phyloP scores from a whole-genome alignment of 2,113 vertebrate genomes.

The Tympanuchus pallidicinctus region DNA sequence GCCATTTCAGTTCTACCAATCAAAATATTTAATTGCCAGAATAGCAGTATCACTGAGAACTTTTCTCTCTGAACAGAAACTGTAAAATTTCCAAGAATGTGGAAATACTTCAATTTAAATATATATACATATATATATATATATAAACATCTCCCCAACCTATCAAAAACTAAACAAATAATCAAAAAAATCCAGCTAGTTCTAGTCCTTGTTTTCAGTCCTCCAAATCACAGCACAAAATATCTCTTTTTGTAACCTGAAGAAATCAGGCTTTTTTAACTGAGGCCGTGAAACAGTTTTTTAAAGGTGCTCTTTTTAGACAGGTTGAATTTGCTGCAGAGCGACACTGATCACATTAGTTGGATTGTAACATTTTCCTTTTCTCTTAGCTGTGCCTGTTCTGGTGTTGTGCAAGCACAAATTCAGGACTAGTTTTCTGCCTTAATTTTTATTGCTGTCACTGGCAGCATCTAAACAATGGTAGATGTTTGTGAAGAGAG shows the following conservation, averaged over 20 bases:
- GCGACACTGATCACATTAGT: neutral
- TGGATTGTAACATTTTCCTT: neutral
- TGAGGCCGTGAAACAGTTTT: neutral
- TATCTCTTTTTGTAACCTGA: neutral
- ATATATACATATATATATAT: too few relatives aligned
- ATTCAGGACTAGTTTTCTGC: neutral
- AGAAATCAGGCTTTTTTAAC: neutral
- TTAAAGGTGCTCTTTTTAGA: neutral
- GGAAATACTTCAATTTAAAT: neutral
- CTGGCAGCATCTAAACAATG: neutral
- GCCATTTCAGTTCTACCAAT: neutral
- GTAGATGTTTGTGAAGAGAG: neutral
- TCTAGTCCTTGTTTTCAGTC: neutral
- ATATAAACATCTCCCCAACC: neutral
- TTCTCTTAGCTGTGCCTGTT: fast-evolving
- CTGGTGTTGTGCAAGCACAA: neutral
- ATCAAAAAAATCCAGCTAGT: neutral
- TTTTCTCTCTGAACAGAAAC: neutral
- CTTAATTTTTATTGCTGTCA: neutral
- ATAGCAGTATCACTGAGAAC: neutral
- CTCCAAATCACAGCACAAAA: neutral
- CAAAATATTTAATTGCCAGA: neutral
- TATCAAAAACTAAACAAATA: neutral
- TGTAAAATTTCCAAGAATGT: neutral
- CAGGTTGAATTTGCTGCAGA: neutral